Evolutionary conservation across 2,888 invertebrate species (phyloP).

Genomic region (Eupithecia dodoneata): DNA sequence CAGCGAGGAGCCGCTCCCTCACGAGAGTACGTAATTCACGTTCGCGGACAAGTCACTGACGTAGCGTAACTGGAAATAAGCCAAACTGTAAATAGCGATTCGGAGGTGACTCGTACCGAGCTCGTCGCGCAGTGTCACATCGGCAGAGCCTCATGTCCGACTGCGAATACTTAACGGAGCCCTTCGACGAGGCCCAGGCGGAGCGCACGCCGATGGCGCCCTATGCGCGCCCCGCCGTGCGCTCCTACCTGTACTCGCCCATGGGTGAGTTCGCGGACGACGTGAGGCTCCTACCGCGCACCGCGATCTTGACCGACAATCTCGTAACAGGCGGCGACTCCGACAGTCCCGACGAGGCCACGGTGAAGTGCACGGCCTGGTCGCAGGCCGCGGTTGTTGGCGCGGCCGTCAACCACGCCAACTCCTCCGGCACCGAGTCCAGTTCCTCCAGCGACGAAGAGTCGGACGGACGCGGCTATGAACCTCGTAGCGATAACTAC

Average conservation of each 20-base stretch:
- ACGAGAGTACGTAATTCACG: constrained; percentile 79
- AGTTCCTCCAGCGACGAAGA: constrained; percentile 70
- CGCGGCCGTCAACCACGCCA: constrained; percentile 65
- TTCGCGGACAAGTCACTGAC: constrained; percentile 77
- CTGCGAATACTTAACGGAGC: constrained; percentile 80
- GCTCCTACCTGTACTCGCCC: constrained; percentile 83
- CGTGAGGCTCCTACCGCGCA: constrained; percentile 60
- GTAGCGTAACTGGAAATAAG: constrained; percentile 78
- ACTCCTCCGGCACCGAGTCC: constrained; percentile 74
- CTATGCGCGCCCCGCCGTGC: constrained; percentile 79
- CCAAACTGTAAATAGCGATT: constrained; percentile 82
- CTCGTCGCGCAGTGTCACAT: constrained; percentile 82
- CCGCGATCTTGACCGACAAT: constrained; percentile 60
- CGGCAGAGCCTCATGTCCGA: constrained; percentile 81
- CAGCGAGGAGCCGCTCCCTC: constrained; percentile 80
- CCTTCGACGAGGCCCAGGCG: constrained; percentile 76
- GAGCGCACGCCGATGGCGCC: constrained; percentile 73
- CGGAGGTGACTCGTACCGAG: constrained; percentile 77
- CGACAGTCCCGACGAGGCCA: constrained; percentile 86
- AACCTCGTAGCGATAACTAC: constrained; percentile 85
- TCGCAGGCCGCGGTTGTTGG: constrained; percentile 75
- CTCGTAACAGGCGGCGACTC: constrained; percentile 84
- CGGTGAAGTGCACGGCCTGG: constrained; percentile 83
- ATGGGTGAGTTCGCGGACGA: constrained; percentile 77
- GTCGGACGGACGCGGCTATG: constrained; percentile 76